Base-by-base conservation (phyloP, 2,113 vertebrate species). In the Atractosteus spatula region DNA sequence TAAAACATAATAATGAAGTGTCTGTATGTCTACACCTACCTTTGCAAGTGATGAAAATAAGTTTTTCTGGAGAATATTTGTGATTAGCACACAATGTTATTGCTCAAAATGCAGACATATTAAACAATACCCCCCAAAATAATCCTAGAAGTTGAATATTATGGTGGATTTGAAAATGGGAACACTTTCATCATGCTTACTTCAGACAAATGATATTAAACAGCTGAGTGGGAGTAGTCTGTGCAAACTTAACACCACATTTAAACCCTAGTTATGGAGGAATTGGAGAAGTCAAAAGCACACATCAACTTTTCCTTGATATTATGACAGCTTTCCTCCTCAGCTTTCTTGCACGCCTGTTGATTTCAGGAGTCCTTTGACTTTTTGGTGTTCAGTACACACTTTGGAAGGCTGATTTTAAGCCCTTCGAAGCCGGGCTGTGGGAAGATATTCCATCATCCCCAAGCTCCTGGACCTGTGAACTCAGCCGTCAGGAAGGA, bases 401-500 rank as follows among this genome's bases (percentile, higher is more conserved):
- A 51, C 67, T 63, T 41, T 16, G 11, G 41, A 17, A n/a, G 51
- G 41, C 61, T 13, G 12, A 13, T n/a, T n/a, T 68, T 68, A 54
- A 68, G 66, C 72, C 51, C 17, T 6, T 13, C 43, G 47, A 11
- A 56, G 61, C 2, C 3, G 59, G 44, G 64, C 69, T 77, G 72
- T 47, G n/a, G 72, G 76, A 67, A 69, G 72, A 73, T 69, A 69
- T 69, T 74, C 69, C 69, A 71, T 78, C 76, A 77, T 74, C 55
- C 72, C 44, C 45, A 13, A 44, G 66, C 69, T 73, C 64, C 61
- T 41, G 64, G 76, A 71, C 72, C 70, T 71, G 69, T 65, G 76
- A 78, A 61, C 72, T 67, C 42, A 47, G 68, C 72, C 79, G 82
- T 83, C 73, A 84, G 84, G 80, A 83, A 85, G 74, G 79, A 88